Percentiles rank a stretch among this genome's conserved stretches.
phyloP scores from a whole-genome alignment of 1,140 invertebrate species.

The Ceratitis capitata region DNA sequence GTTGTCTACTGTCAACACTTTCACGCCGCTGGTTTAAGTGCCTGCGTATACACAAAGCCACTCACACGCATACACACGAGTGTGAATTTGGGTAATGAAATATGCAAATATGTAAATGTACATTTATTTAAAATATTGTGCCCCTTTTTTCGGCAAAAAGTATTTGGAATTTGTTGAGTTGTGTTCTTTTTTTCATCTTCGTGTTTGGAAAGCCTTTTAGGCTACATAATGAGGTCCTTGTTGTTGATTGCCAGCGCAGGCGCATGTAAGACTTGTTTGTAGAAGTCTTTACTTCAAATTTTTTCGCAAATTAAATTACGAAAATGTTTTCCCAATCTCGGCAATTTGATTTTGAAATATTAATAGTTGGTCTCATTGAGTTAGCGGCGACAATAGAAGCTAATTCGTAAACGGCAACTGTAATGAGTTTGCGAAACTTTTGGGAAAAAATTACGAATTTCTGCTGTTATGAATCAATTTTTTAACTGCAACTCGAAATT shows the following conservation, averaged over 20 bases:
- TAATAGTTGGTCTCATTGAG: neutral
- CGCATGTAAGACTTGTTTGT: neutral
- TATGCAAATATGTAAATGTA: conserved; percentile 23
- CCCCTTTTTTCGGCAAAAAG: neutral
- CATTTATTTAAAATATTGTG: neutral
- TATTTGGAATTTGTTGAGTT: neutral
- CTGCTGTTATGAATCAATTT: no score
- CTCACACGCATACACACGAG: neutral
- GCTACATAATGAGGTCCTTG: neutral
- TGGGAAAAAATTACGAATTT: no score
- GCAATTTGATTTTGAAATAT: neutral
- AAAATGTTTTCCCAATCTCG: neutral
- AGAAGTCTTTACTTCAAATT: neutral
- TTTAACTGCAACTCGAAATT: no score
- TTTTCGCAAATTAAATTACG: neutral
- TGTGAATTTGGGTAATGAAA: neutral
- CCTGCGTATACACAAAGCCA: neutral
- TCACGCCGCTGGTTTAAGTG: neutral
- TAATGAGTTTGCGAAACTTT: no score
- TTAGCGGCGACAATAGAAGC: neutral
- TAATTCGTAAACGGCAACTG: neutral
- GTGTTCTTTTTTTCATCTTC: neutral
- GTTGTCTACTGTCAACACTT: conserved; percentile 31
- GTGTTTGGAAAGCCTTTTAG: neutral
- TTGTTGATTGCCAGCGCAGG: neutral